These are phyloP conservation scores for Antidorcas marsupialis DNA, from an alignment of 2,113 vertebrate genomes.

Conservation along the genomic window DNA sequence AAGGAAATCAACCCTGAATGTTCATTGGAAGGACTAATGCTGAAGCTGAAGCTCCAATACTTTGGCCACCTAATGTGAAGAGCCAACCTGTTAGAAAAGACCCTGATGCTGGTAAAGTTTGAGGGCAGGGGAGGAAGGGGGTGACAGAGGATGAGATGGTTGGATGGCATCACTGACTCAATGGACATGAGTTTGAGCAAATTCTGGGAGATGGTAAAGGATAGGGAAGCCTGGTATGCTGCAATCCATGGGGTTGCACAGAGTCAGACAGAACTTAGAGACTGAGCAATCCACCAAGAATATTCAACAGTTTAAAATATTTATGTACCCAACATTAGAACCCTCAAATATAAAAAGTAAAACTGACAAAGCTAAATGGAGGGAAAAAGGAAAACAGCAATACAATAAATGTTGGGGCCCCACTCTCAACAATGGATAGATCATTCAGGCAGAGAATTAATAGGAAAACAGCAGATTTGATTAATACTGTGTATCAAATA, in stretches of 20 bases:
- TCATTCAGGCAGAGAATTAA: not conserved
- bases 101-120: not conserved
- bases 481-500: not conserved
- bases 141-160: not conserved
- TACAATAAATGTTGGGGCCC: not conserved
- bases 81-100: not conserved
- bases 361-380: not conserved
- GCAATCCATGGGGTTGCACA: not conserved
- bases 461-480: not conserved
- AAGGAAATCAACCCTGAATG: not conserved
- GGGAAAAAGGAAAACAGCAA: not conserved
- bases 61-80: not conserved
- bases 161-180: not conserved
- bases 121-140: not conserved
- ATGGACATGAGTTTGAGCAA: not conserved
- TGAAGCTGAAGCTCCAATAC: not conserved
- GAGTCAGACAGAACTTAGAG: not conserved
- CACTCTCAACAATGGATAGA: not conserved
- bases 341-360: not conserved
- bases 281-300: not conserved
- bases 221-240: not conserved
- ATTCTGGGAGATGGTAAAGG: not conserved
- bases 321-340: not conserved
- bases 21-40: not conserved
- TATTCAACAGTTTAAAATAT: not conserved